Evolutionary conservation across 2,113 vertebrate species (phyloP).

Genomic region (Falco punctatus): DNA sequence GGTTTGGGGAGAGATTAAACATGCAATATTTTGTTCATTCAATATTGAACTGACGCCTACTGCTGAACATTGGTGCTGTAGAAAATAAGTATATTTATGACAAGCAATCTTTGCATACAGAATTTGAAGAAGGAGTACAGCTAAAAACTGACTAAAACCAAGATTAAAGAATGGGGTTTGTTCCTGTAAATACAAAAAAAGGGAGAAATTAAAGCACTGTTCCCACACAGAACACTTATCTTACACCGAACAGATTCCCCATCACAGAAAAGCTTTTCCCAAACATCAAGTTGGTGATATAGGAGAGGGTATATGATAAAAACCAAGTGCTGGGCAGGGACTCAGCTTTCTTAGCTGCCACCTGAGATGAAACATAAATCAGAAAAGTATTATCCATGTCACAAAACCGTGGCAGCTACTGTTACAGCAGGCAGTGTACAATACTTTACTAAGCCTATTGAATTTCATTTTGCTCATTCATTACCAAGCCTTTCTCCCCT

Average conservation of each 20-base stretch:
- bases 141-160: background rate
- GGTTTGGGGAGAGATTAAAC: background rate
- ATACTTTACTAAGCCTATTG: background rate
- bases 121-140: background rate
- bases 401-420: background rate
- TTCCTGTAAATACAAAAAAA: background rate
- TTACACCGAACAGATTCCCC: background rate
- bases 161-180: background rate
- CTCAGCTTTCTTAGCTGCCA: background rate
- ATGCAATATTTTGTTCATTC: background rate
- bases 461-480: background rate
- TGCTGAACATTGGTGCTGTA: background rate
- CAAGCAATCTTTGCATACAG: background rate
- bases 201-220: background rate
- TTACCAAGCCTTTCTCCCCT: background rate
- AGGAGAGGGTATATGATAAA: background rate
- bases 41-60: background rate
- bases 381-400: background rate
- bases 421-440: rapidly evolving
- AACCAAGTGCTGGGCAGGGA: background rate
- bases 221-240: background rate
- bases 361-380: background rate
- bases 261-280: background rate
- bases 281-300: background rate
- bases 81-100: background rate